Conservation (phyloP, 2,797 vertebrate genomes). For the Myoxocephalus aenaeus region DNA sequence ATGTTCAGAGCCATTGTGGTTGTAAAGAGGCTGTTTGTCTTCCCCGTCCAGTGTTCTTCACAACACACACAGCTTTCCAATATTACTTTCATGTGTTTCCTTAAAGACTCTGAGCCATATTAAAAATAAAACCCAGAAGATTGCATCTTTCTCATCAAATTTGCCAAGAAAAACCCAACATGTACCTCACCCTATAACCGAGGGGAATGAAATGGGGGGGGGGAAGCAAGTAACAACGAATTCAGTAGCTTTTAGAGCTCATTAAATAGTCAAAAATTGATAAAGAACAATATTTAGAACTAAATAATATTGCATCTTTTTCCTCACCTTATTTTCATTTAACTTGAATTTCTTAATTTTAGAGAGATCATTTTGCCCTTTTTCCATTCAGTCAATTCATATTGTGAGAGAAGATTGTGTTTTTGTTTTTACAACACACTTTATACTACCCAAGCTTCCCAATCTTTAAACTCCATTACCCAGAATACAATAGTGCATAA, state of each 20-base stretch:
- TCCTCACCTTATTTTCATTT: background rate
- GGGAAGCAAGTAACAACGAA: background rate
- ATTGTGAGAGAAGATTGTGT: background rate
- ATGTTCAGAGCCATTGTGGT: background rate
- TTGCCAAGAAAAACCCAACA: constrained; percentile 14
- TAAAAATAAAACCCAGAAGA: constrained; percentile 24
- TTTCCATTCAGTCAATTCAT: background rate
- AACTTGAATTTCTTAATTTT: background rate
- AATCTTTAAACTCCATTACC: background rate
- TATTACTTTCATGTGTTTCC: constrained; percentile 21
- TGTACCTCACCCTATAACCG: background rate
- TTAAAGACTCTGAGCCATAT: constrained; percentile 2
- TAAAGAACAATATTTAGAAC: background rate
- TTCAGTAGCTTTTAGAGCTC: background rate
- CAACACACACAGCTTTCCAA: constrained; percentile 20
- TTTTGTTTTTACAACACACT: background rate
- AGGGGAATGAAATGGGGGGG: background rate
- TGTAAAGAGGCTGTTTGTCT: constrained; percentile 14
- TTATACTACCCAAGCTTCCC: no score
- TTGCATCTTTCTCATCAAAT: constrained; percentile 27
- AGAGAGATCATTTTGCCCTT: background rate
- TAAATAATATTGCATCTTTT: background rate
- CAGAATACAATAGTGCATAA: background rate
- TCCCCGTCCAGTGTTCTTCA: constrained; percentile 16
- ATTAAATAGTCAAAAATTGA: background rate